Base-by-base conservation (phyloP, 2,888 invertebrate genomes). In the Acleris sparsana region DNA sequence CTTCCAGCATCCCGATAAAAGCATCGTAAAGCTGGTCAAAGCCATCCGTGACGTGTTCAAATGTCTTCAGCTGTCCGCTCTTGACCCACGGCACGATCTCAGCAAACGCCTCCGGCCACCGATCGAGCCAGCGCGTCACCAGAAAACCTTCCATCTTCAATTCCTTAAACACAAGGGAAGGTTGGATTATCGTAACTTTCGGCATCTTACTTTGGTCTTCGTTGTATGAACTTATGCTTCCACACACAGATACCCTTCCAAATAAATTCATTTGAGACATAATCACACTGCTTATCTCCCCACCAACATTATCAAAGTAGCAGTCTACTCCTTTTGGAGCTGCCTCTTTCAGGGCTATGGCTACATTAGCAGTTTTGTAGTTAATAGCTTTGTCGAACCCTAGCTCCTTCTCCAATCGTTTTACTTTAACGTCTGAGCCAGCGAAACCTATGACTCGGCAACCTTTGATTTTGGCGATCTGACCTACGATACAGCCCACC, bases 221-320 rank as follows among this genome's bases (percentile, higher is more conserved):
- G 66, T 89, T 89, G 76, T 95, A 95, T 2, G 87, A 75, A 46
- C 94, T 94, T 70, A 95, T 95, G 18, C 93, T 88, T 6, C 95
- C 95, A 76, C 95, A 95, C 1, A 94, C 92, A 1, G 95, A 84
- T 22, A 95, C 88, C 60, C 95, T 87, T 0, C 95, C 95, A 67
- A 80, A 86, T 7, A 62, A 53, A 68, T 94, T 95, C 95, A 95
- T 95, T 71, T 94, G 93, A 48, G 83, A 83, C 0, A 95, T 87
- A 3, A 95, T 93, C 0, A 81, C 82, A 58, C 92, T 93, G 59
- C 94, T 94, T 20, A 95, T 89, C 67, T 94, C 94, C 4, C 95
- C 95, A 18, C 95, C 95, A 7, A 95, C 96, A 80, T 96, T 96
- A 78, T 96, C 96, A 78, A 96, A 96, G 78, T 95, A 96, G 76